Percentiles rank a stretch among this genome's conserved stretches.
Conservation (phyloP, 2,113 vertebrate genomes). For the Zosterops lateralis region DNA sequence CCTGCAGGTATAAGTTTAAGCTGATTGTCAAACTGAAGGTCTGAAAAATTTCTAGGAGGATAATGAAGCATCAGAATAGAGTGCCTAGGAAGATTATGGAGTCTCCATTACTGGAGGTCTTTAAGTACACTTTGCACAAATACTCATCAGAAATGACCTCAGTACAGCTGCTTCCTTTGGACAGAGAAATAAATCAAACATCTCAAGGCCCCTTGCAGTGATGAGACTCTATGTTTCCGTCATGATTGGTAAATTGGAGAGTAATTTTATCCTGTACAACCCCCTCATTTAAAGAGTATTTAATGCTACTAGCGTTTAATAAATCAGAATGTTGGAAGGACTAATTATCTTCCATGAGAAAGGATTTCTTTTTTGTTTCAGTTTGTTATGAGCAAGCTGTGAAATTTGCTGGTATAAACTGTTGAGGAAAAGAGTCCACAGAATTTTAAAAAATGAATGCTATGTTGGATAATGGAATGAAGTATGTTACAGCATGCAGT, state of each 20-base stretch:
- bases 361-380: background rate
- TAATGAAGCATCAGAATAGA: constrained; percentile 20
- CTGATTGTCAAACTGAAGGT: constrained; percentile 18
- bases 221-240: background rate
- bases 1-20: constrained; percentile 19
- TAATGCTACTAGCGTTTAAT: background rate
- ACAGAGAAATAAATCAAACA: background rate
- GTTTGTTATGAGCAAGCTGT: background rate
- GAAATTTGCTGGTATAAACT: background rate
- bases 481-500: background rate
- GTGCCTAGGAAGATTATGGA: background rate
- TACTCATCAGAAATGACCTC: background rate
- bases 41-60: background rate
- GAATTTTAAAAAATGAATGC: background rate
- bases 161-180: background rate
- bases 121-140: background rate
- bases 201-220: background rate
- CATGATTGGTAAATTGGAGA: background rate
- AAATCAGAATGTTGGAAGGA: background rate
- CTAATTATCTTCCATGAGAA: background rate
- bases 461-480: background rate
- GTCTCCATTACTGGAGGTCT: background rate
- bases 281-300: background rate
- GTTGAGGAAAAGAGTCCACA: background rate
- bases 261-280: background rate